Base-by-base conservation (phyloP, 1,140 invertebrate genomes). In the Rhopalosiphum padi region DNA sequence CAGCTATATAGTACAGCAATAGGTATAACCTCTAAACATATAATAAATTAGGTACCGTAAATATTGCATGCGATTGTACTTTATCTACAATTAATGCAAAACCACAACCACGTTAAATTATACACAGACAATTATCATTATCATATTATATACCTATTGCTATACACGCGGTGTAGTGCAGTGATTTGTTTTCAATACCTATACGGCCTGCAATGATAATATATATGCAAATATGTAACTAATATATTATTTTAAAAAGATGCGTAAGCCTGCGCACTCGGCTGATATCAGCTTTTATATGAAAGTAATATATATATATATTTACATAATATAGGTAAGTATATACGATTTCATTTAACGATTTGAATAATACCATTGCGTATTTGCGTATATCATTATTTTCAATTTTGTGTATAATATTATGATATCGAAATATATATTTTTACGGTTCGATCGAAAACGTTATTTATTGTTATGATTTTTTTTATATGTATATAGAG, bases 11-110 rank as follows among this genome's bases (percentile, higher is more conserved):
- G 55, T 11, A 60, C 11, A 60, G 55, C 55, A n/a, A n/a, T n/a
- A n/a, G 60, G 60, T 77, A 41, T 41, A 77, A 77, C 60, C 30
- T 77, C 60, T n/a, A 77, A 77, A 77, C 60, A 77, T n/a, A 77
- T 77, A 77, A 77, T 77, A 77, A 77, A 77, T 77, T 77, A 77
- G 60, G 60, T n/a, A 77, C 60, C 60, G 5, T 77, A 77, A n/a
- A 77, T 77, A 77, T 21, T n/a, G 23, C n/a, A n/a, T 35, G 60
- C 30, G 60, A 77, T 77, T 77, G 30, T 77, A 35, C 77, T 83
- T 37, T 37, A 83, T 83, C 77, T 83, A 21, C 37, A 83, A 83
- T 83, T 83, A 82, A 37, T 83, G 77, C 35, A 23, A 37, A 37
- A 83, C 35, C n/a, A 37, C 77, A 37, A 83, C 35, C n/a, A 37